Conservation (phyloP, 2,113 vertebrate genomes). For the Takifugu bimaculatus region DNA sequence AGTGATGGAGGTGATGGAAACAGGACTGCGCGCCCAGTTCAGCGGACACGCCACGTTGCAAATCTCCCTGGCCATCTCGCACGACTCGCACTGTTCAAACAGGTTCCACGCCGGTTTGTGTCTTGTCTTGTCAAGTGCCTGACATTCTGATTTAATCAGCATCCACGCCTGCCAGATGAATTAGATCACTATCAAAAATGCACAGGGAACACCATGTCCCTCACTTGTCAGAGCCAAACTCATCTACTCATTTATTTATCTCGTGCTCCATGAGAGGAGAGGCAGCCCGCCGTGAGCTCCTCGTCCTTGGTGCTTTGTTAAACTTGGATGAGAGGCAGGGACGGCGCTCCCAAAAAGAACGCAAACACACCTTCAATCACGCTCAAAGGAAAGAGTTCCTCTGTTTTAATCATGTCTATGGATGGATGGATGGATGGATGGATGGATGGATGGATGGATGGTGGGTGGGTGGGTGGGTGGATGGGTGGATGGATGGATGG, state of each 20-base stretch:
- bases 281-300: constrained; percentile 31
- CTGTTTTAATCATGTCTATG: no score
- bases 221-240: constrained; percentile 77
- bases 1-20: constrained; percentile 47
- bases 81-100: constrained; percentile 68
- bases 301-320: constrained; percentile 55
- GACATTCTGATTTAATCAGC: constrained; percentile 82
- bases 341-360: constrained; percentile 2
- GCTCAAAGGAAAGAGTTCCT: not conserved
- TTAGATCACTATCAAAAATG: constrained; percentile 82
- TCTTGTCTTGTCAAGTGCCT: constrained; percentile 79
- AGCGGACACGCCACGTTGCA: constrained; percentile 48
- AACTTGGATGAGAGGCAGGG: constrained; percentile 57
- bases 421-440: no score
- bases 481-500: no score
- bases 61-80: constrained; percentile 72
- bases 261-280: constrained; percentile 54
- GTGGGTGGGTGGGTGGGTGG: no score
- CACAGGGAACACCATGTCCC: constrained; percentile 72
- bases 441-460: no score
- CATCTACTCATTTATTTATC: constrained; percentile 78
- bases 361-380: constrained; percentile 32
- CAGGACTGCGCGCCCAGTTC: constrained; percentile 39
- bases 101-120: constrained; percentile 68
- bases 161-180: constrained; percentile 78